Evolutionary conservation across 2,797 vertebrate genomes (phyloP).

Genomic region (Varecia variegata): DNA sequence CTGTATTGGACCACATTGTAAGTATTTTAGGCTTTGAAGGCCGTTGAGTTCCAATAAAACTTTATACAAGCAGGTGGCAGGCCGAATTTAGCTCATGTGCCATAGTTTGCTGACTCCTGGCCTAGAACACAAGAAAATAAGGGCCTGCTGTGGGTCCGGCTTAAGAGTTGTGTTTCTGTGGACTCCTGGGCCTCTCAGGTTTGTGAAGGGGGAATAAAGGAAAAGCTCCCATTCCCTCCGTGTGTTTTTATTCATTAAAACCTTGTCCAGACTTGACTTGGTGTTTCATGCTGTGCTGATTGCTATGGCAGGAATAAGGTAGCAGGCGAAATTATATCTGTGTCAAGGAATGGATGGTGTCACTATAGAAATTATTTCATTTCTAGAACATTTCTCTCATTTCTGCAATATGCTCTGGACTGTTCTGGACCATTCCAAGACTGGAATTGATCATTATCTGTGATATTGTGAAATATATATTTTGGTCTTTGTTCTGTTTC

Average conservation of each 20-base stretch:
- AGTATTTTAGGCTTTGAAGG: background rate
- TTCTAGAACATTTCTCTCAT: background rate
- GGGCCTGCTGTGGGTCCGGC: background rate
- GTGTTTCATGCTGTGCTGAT: background rate
- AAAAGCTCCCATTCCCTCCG: background rate
- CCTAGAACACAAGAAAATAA: background rate
- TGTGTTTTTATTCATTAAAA: constrained; percentile 7
- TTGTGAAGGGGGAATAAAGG: background rate
- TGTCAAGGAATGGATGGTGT: background rate
- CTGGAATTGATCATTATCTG: background rate
- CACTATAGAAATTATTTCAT: background rate
- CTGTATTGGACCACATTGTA: background rate
- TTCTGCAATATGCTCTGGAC: background rate
- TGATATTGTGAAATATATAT: background rate
- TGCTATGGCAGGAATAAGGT: background rate
- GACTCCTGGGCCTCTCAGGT: background rate
- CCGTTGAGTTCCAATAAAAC: background rate
- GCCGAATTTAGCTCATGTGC: background rate
- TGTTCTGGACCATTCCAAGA: background rate
- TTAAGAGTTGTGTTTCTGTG: background rate
- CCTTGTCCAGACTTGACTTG: background rate
- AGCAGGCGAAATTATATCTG: background rate
- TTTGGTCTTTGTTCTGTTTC: background rate
- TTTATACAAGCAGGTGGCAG: background rate
- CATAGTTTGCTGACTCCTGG: background rate